A percentile compares a stretch with the other conserved stretches of the same genome.
phyloP scores from a whole-genome alignment of 2,888 invertebrate species.

The Zonitis immaculata region DNA sequence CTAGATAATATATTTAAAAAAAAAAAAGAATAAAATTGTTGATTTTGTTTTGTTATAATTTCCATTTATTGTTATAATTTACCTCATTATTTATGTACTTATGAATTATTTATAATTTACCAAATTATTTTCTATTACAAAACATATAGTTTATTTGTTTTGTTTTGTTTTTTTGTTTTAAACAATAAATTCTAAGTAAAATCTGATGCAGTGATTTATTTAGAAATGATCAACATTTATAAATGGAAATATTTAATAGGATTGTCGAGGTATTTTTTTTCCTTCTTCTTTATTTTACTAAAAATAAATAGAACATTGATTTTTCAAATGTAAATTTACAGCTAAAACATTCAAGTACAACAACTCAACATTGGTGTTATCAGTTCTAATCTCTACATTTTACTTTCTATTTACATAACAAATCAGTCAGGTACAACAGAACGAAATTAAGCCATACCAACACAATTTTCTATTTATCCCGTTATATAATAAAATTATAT shows the following conservation, averaged over 20 bases:
- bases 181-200: neutral
- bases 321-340: neutral
- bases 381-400: neutral
- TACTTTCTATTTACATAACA: neutral
- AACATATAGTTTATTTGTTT: too few species aligned
- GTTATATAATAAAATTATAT: too few species aligned
- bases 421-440: neutral
- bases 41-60: slow-evolving; percentile 4
- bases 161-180: neutral
- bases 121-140: neutral
- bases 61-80: slow-evolving; percentile 3
- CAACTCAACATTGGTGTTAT: neutral
- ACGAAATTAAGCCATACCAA: neutral
- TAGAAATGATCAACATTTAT: neutral
- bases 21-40: too few species aligned
- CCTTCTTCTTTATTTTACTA: too few species aligned
- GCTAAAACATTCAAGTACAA: neutral
- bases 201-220: neutral
- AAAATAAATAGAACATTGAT: neutral
- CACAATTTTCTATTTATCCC: too few species aligned
- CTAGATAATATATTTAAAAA: slow-evolving; percentile 15
- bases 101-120: neutral
- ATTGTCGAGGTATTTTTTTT: neutral
- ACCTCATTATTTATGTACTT: slow-evolving; percentile 1
- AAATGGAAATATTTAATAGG: neutral